Evolutionary conservation across 1,140 invertebrate species (phyloP), one percentile per base, ranked within the genome.

Genomic region (Sinella curviseta): DNA sequence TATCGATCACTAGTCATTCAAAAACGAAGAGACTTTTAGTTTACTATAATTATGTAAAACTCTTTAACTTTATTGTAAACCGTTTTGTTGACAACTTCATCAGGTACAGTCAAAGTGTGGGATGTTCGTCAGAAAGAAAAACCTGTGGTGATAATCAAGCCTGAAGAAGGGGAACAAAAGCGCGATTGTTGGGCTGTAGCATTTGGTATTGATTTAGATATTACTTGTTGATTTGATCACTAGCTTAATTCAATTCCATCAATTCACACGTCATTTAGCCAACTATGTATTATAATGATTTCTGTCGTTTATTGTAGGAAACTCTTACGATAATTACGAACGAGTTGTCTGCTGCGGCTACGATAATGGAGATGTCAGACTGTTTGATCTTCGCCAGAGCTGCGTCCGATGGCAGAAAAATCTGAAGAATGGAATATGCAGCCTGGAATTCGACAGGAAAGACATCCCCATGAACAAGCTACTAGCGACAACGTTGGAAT

Each of bases 401-500:
- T 88, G 90, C 3, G 85, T 97, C 0, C 88, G 91, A 83, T 98
- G 96, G 96, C 95, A 98, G 86, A 93, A 92, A 35, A 97, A 97
- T 87, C 86, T 98, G 1, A 96, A 94, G 86, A 98, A 97, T 91
- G 97, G 97, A 79, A 94, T 94, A 88, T 97, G 96, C 84, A 90
- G 90, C 76, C 67, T 96, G 17, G 95, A 98, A 87, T 99, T 98
- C 88, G 97, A 99, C 87, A 88, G 97, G 33, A 94, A 94, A 85
- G 95, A 98, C 85, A 98, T 98, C 83, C 88, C 90, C 78, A 98
- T 98, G 95, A 98, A 99, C 85, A 99, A 99, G 88, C 86, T 99
- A 74, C 92, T 95, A 0, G 95, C 92, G 0, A 96, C 96, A 3
- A 96, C 95, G 0, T 87, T 99, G n/a, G 96, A 98, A 86, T 94